phyloP scores from a whole-genome alignment of 2,113 vertebrate species.

The Canis aureus region DNA sequence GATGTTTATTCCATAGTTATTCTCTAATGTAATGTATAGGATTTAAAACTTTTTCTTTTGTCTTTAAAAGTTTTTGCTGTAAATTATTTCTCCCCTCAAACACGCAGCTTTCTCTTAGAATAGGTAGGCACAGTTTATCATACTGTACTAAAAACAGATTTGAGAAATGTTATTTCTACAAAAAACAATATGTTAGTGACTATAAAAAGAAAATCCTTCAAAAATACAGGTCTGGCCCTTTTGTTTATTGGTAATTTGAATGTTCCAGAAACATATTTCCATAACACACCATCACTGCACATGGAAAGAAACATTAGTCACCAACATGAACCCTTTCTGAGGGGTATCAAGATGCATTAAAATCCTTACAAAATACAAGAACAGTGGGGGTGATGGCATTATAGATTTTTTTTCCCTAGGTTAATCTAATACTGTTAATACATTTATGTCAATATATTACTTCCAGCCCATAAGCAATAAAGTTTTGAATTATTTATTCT shows the following conservation, averaged over 20 bases:
- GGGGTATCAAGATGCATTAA: background rate
- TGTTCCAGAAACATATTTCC: background rate
- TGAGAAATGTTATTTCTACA: background rate
- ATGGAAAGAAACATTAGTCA: background rate
- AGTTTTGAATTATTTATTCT: background rate
- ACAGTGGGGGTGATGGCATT: background rate
- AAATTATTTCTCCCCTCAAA: background rate
- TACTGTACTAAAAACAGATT: background rate
- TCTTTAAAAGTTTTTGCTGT: constrained; percentile 36
- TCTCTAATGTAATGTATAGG: background rate
- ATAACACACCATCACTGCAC: background rate
- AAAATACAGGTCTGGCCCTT: background rate
- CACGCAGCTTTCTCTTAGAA: background rate
- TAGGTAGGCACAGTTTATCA: background rate
- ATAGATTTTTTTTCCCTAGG: background rate
- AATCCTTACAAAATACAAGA: background rate
- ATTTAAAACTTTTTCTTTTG: background rate
- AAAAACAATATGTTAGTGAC: background rate
- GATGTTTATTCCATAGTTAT: background rate
- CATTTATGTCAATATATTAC: background rate
- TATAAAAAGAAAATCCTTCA: background rate
- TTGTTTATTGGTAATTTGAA: background rate
- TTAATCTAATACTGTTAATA: background rate
- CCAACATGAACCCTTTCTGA: background rate
- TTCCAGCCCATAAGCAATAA: background rate